Percentiles rank a stretch among this genome's conserved stretches.
Conservation (phyloP, 2,888 invertebrate species). For the Cephus pulcher region DNA sequence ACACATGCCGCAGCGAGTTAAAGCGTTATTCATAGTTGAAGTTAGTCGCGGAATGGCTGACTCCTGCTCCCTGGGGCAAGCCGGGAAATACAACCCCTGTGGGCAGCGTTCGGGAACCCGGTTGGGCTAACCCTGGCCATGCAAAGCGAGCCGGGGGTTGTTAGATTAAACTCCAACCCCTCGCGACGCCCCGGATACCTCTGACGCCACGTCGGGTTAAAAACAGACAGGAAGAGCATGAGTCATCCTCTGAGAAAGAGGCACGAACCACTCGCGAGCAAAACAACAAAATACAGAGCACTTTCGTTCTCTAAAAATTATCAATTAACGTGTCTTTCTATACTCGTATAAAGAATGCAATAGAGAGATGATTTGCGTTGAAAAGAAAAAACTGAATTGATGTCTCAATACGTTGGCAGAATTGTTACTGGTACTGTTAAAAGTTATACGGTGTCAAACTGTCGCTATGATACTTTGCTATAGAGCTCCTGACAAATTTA, state of each 20-base stretch:
- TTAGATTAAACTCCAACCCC: slow-evolving; percentile 64
- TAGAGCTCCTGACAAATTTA: slow-evolving; percentile 47
- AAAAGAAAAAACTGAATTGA: not conserved
- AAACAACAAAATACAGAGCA: slow-evolving; percentile 25
- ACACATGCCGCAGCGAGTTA: slow-evolving; percentile 20
- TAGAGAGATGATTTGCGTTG: not conserved
- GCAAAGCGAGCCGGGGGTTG: slow-evolving; percentile 62
- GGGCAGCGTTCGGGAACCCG: slow-evolving; percentile 37
- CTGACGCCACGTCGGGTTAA: slow-evolving; percentile 57
- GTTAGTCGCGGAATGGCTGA: slow-evolving; percentile 44
- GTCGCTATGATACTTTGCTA: slow-evolving; percentile 7
- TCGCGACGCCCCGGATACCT: slow-evolving; percentile 57
- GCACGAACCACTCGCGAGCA: slow-evolving; percentile 35
- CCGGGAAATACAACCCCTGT: slow-evolving; percentile 54
- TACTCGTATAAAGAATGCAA: not conserved
- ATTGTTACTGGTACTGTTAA: not conserved
- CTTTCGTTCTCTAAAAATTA: not conserved
- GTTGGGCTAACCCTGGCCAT: slow-evolving; percentile 47
- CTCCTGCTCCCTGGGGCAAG: slow-evolving; percentile 20
- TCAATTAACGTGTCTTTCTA: not conserved
- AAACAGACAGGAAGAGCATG: slow-evolving; percentile 60
- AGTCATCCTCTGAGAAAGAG: slow-evolving; percentile 50
- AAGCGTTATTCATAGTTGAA: slow-evolving; percentile 47
- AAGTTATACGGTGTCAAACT: not conserved
- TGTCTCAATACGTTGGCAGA: not conserved